A percentile compares a stretch with the other conserved stretches of the same genome.
phyloP scores from a whole-genome alignment of 2,888 invertebrate species.

The Cylloceria caligata region DNA sequence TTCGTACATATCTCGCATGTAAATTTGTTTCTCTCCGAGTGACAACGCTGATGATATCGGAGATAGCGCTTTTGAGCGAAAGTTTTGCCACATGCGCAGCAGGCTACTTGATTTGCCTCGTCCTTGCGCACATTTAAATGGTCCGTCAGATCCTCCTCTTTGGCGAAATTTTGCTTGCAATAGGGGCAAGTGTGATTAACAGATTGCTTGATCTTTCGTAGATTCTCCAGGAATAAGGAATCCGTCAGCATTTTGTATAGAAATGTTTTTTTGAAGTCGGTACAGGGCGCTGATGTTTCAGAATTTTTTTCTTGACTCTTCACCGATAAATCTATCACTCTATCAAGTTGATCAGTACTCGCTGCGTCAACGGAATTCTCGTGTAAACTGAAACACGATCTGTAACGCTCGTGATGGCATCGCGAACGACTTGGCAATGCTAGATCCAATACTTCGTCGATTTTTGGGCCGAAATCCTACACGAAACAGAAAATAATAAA shows the following conservation, averaged over 20 bases:
- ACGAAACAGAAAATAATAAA: not conserved
- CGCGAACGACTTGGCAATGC: conserved; percentile 63
- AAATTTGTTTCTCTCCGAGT: conserved; percentile 79
- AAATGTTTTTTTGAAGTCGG: conserved; percentile 76
- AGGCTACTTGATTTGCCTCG: conserved; percentile 75
- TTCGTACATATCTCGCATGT: conserved; percentile 80
- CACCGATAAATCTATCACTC: conserved; percentile 74
- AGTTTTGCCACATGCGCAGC: conserved; percentile 80
- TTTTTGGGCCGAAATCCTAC: conserved; percentile 39
- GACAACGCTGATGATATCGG: conserved; percentile 80
- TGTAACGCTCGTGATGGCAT: conserved; percentile 63
- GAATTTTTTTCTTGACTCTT: conserved; percentile 51
- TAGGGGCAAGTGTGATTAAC: conserved; percentile 73
- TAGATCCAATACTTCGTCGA: conserved; percentile 64
- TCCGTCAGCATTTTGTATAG: conserved; percentile 82
- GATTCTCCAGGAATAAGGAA: conserved; percentile 76
- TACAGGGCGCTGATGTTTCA: conserved; percentile 27
- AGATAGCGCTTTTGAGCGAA: conserved; percentile 81
- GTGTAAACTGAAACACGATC: conserved; percentile 45
- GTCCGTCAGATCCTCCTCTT: conserved; percentile 72
- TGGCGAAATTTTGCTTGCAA: conserved; percentile 78
- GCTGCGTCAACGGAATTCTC: conserved; percentile 24
- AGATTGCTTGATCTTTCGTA: conserved; percentile 58
- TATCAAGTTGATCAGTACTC: conserved; percentile 62
- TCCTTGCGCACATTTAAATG: conserved; percentile 76